These are phyloP conservation scores for Rhabdornis inornatus DNA, from an alignment of 2,113 vertebrate species.

Conservation along the genomic window DNA sequence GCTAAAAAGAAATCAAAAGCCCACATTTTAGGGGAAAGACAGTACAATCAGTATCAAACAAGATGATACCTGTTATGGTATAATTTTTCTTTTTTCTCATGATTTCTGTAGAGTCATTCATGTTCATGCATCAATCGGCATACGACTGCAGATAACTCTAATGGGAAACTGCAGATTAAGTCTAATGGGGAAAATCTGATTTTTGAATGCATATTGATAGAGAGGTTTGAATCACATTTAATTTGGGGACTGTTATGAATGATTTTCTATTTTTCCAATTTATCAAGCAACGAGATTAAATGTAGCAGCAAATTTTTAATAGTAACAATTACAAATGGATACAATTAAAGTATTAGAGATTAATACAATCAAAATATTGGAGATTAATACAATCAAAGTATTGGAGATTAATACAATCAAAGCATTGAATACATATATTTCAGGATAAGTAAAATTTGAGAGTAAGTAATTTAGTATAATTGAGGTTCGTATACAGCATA, in stretches of 20 bases:
- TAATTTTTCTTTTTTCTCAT: not conserved
- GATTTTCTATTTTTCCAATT: too few relatives aligned
- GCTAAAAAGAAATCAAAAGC: not conserved
- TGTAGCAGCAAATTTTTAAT: too few relatives aligned
- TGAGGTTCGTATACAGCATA: too few relatives aligned
- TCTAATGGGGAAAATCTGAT: conserved; percentile 14
- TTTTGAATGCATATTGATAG: conserved; percentile 42
- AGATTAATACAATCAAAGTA: too few relatives aligned
- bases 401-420: too few relatives aligned
- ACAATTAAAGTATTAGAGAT: too few relatives aligned
- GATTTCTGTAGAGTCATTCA: not conserved
- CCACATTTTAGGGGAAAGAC: not conserved
- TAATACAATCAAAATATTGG: too few relatives aligned
- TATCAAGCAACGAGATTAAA: too few relatives aligned
- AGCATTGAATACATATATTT: too few relatives aligned
- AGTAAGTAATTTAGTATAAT: too few relatives aligned
- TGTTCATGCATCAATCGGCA: not conserved
- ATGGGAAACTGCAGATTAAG: not conserved
- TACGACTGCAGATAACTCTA: not conserved
- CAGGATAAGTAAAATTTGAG: too few relatives aligned
- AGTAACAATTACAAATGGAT: too few relatives aligned
- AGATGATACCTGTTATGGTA: not conserved
- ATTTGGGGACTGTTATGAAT: not conserved
- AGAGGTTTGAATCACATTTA: conserved; percentile 5
- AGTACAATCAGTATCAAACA: not conserved